A percentile compares a stretch with the other conserved stretches of the same genome.
These are phyloP conservation scores for Andricus curvator DNA, from an alignment of 2,888 invertebrate genomes.

Conservation along the genomic window DNA sequence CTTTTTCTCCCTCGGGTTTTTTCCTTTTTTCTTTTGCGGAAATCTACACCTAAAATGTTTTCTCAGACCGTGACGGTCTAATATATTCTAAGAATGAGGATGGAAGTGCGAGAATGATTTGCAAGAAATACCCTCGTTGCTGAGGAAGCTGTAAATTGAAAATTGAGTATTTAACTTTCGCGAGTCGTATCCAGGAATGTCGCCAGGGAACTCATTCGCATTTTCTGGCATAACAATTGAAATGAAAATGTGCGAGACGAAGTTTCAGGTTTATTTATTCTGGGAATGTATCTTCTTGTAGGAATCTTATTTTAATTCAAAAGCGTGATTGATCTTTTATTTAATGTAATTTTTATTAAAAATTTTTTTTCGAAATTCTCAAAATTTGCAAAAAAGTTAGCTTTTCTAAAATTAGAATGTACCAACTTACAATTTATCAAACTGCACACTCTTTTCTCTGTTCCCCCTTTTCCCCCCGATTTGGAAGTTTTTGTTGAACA, in stretches of 20 bases:
- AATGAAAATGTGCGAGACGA: neutral
- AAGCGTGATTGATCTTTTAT: neutral
- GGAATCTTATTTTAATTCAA: neutral
- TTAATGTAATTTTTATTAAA: too few species aligned
- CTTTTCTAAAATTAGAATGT: too few species aligned
- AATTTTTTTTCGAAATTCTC: too few species aligned
- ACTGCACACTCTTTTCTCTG: too few species aligned
- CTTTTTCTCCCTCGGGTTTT: neutral
- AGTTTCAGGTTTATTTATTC: slow-evolving; percentile 7
- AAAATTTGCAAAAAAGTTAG: too few species aligned
- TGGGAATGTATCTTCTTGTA: neutral
- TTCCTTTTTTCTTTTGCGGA: slow-evolving; percentile 15
- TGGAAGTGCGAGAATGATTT: neutral
- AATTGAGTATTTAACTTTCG: slow-evolving; percentile 21
- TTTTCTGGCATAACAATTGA: slow-evolving; percentile 14
- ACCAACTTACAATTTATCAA: too few species aligned
- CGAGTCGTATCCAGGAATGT: neutral
- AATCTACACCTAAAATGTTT: slow-evolving; percentile 26
- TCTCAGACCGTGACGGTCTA: neutral
- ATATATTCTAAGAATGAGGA: neutral
- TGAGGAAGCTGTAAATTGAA: slow-evolving; percentile 28
- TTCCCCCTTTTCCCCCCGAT: too few species aligned
- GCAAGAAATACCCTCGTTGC: slow-evolving; percentile 1
- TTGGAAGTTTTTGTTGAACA: too few species aligned
- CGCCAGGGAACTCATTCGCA: slow-evolving; percentile 29